Evolutionary conservation across 2,797 vertebrate genomes (phyloP).

Genomic region (Anisognathus igniventris): DNA sequence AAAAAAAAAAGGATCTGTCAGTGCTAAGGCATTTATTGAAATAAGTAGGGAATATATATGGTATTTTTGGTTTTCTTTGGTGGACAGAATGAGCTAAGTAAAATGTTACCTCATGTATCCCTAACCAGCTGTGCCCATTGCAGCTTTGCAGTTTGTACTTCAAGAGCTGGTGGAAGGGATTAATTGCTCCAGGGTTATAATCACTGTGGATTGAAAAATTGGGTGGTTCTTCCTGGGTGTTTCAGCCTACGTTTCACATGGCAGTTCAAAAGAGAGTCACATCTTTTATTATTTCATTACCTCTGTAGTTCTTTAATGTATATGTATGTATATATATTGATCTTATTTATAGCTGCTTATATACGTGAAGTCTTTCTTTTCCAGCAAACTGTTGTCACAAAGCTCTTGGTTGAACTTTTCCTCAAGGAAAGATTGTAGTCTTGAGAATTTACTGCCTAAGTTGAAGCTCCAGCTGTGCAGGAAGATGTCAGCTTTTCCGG

Average conservation of each 20-base stretch:
- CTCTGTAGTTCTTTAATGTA: not conserved
- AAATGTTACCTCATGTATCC: not conserved
- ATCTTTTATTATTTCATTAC: not conserved
- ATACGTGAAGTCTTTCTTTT: not conserved
- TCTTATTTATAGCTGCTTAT: not conserved
- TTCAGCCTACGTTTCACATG: not conserved
- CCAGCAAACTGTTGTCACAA: not conserved
- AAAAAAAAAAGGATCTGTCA: not conserved
- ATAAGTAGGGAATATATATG: not conserved
- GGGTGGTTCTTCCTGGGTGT: not conserved
- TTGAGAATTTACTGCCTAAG: slow-evolving; percentile 8
- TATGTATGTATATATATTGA: not conserved
- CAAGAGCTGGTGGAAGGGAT: not conserved
- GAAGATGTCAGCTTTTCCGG: not conserved
- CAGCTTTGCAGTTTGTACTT: not conserved
- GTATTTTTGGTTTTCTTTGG: not conserved
- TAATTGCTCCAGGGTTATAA: not conserved
- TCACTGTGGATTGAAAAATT: not conserved
- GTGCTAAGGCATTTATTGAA: not conserved
- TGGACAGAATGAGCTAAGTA: not conserved
- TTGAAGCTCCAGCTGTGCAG: not conserved
- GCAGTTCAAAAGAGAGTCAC: not conserved
- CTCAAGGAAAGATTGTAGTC: not conserved
- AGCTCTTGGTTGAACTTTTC: not conserved
- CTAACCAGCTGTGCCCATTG: not conserved